These are phyloP conservation scores for Congeria kusceri DNA, from an alignment of 2,888 invertebrate genomes.

Conservation along the genomic window DNA sequence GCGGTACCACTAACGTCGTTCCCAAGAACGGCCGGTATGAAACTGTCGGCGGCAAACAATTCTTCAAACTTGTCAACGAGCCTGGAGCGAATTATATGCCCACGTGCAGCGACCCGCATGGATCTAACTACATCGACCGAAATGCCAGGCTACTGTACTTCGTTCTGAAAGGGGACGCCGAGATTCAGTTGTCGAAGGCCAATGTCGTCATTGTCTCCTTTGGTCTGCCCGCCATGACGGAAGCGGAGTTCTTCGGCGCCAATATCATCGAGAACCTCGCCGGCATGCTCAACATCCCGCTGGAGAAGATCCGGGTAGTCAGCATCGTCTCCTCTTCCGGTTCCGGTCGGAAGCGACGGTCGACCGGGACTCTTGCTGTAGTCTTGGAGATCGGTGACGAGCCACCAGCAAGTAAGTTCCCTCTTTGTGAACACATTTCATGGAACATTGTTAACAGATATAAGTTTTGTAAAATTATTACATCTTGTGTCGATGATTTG, in stretches of 20 bases:
- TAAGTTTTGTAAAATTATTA: too few relatives aligned
- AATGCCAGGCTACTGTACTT: slow-evolving; percentile 70
- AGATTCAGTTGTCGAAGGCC: slow-evolving; percentile 15
- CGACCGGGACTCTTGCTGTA: slow-evolving; percentile 47
- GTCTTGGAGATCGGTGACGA: slow-evolving; percentile 69
- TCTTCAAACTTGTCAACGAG: slow-evolving; percentile 17
- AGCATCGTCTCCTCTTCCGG: slow-evolving; percentile 67
- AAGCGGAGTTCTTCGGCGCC: slow-evolving; percentile 79
- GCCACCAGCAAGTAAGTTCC: slow-evolving; percentile 61
- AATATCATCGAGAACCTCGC: slow-evolving; percentile 78
- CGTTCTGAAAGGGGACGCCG: slow-evolving; percentile 66
- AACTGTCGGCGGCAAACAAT: background rate
- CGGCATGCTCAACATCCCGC: slow-evolving; percentile 72
- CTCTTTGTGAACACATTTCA: too few relatives aligned
- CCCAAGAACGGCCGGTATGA: slow-evolving; percentile 62
- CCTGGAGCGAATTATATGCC: slow-evolving; percentile 63
- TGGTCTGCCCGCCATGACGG: slow-evolving; percentile 71
- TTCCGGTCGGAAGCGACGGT: slow-evolving; percentile 30
- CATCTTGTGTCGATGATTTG: too few relatives aligned
- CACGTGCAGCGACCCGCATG: slow-evolving; percentile 56
- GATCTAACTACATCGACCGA: slow-evolving; percentile 76
- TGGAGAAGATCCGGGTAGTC: slow-evolving; percentile 73
- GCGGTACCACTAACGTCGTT: slow-evolving; percentile 35
- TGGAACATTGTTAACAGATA: too few relatives aligned
- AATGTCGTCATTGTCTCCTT: slow-evolving; percentile 70